Conservation (phyloP, 2,113 vertebrate species). For the Xyrauchen texanus region DNA sequence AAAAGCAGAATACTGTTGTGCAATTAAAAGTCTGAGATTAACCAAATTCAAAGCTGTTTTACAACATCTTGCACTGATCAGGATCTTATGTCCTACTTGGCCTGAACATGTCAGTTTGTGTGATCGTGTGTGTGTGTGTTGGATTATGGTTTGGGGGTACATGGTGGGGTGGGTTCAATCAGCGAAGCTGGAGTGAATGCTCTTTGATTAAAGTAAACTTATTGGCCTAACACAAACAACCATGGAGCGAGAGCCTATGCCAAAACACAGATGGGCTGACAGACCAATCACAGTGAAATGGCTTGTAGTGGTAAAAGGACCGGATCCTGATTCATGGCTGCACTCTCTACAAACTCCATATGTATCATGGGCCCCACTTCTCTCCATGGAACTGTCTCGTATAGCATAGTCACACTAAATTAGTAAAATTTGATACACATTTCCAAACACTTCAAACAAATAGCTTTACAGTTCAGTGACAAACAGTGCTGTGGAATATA, state of each 20-base stretch:
- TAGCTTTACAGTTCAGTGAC: slow-evolving; percentile 30
- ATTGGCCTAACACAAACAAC: slow-evolving; percentile 57
- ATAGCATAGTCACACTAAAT: slow-evolving; percentile 4
- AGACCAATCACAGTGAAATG: slow-evolving; percentile 46
- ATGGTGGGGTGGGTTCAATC: slow-evolving; percentile 25
- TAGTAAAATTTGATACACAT: slow-evolving; percentile 9
- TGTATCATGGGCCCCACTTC: not conserved
- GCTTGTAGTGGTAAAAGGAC: slow-evolving; percentile 15
- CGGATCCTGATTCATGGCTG: slow-evolving; percentile 28
- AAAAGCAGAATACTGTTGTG: not conserved
- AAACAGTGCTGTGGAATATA: slow-evolving; percentile 1
- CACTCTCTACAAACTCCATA: slow-evolving; percentile 3
- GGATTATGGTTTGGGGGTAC: not conserved
- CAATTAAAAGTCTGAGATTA: not conserved
- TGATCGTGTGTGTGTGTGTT: slow-evolving; percentile 25
- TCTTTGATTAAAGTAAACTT: slow-evolving; percentile 60
- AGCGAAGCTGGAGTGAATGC: slow-evolving; percentile 29
- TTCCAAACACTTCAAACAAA: slow-evolving; percentile 35
- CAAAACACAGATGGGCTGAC: slow-evolving; percentile 41
- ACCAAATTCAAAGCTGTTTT: not conserved
- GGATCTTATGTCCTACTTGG: slow-evolving; percentile 24
- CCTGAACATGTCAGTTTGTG: slow-evolving; percentile 12
- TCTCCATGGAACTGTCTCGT: slow-evolving; percentile 5
- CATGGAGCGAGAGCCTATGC: slow-evolving; percentile 12
- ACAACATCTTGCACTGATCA: slow-evolving; percentile 34